Evolutionary conservation across 2,888 invertebrate genomes (phyloP), one percentile per base, ranked within the genome.

Genomic region (Cephonodes hylas): DNA sequence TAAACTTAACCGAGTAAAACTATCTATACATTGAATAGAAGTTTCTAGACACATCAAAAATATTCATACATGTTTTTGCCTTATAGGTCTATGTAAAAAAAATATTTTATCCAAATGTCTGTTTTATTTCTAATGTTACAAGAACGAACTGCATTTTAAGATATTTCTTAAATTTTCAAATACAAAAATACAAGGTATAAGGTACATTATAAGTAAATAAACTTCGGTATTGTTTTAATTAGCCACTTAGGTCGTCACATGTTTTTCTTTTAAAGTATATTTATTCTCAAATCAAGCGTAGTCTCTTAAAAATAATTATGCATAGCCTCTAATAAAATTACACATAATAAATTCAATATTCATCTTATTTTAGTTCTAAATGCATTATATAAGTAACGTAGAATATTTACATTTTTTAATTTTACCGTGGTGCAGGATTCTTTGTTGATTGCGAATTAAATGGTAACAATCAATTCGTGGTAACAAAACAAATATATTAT

Each of bases 271-370:
- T 13, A 5, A 18, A 53, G 10, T 22, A 8, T 8, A 13, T 61
- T n/a, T 22, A 42, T n/a, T n/a, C n/a, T n/a, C n/a, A 42, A 42
- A 31, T 64, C 64, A 62, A 59, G 71, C 72, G 69, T 74, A 75
- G 74, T 76, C 77, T 76, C 66, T 69, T 68, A 67, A 61, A 71
- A 64, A 65, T 71, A 66, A 63, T 67, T 68, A 68, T 62, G 62
- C 71, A 73, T 72, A 79, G 79, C 80, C 76, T 80, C 78, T 72
- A 67, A 67, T 63, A 63, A 67, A 65, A 64, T 71, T 67, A 31
- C 56, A 63, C 65, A 67, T 48, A 56, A 56, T 31, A 53, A 53
- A 53, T 53, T 53, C 31, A 53, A 53, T 53, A 53, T 31, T 10
- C 25, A 18, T 53, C 15, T 7, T 53, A 18, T 10, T 31, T 4